phyloP scores from a whole-genome alignment of 2,888 invertebrate species.

The Agrilus mali region DNA sequence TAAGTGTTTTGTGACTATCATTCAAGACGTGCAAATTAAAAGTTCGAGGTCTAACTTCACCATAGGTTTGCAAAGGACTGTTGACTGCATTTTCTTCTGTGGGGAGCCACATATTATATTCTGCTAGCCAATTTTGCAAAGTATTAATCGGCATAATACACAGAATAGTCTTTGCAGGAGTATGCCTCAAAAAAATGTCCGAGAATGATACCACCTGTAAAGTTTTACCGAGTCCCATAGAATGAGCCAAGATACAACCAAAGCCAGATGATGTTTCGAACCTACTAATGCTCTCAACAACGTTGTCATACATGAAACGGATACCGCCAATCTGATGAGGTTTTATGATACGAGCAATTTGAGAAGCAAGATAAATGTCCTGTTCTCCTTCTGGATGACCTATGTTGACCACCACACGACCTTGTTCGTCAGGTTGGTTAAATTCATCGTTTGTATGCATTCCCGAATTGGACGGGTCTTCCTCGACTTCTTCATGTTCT shows the following conservation, averaged over 20 bases:
- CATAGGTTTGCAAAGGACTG: conserved; percentile 44
- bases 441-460: conserved; percentile 88
- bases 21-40: conserved; percentile 86
- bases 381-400: conserved; percentile 85
- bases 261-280: conserved; percentile 84
- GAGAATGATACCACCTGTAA: conserved; percentile 88
- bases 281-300: conserved; percentile 83
- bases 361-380: conserved; percentile 85
- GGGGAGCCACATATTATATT: conserved; percentile 97
- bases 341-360: conserved; percentile 82
- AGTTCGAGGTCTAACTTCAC: conserved; percentile 61
- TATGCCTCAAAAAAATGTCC: conserved; percentile 88
- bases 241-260: conserved; percentile 96
- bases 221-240: conserved; percentile 99
- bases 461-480: conserved; percentile 82
- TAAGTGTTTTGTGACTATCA: conserved; percentile 85
- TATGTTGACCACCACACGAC: conserved; percentile 84
- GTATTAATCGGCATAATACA: conserved; percentile 99
- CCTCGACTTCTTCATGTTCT: conserved; percentile 68
- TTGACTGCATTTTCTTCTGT: conserved; percentile 38
- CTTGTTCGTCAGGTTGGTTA: conserved; percentile 83
- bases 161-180: conserved; percentile 75
- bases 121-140: conserved; percentile 93
- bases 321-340: conserved; percentile 74
- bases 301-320: conserved; percentile 91